Percentiles rank a stretch among this genome's conserved stretches.
phyloP scores from a whole-genome alignment of 2,888 invertebrate genomes.

The Dermolepida albohirtum region DNA sequence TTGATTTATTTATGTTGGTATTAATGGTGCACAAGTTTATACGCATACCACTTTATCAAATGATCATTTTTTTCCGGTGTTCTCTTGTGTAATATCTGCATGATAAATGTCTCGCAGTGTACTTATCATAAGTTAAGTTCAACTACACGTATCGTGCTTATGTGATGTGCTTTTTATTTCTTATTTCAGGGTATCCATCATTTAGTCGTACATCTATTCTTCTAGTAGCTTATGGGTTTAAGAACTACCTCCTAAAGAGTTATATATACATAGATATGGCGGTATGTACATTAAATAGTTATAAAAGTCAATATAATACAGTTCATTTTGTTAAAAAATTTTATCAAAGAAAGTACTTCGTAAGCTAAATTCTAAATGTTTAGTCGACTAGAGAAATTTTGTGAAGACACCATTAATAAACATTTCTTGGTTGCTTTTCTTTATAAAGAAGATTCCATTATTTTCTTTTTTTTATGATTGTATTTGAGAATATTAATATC shows the following conservation, averaged over 20 bases:
- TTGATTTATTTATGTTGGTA: slow-evolving; percentile 32
- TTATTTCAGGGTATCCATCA: slow-evolving; percentile 22
- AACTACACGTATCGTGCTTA: slow-evolving; percentile 7
- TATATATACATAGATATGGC: no score
- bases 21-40: slow-evolving; percentile 20
- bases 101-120: slow-evolving; percentile 28
- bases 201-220: slow-evolving; percentile 2
- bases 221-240: slow-evolving; percentile 7
- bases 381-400: no score
- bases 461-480: no score
- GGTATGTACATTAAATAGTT: no score
- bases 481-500: no score
- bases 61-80: slow-evolving; percentile 9
- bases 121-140: slow-evolving; percentile 28
- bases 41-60: slow-evolving; percentile 18
- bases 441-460: no score
- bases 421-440: no score
- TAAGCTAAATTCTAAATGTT: no score
- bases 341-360: no score
- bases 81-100: slow-evolving; percentile 33
- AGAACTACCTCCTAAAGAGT: neutral
- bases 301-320: no score
- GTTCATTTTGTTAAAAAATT: no score
- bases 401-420: no score
- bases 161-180: slow-evolving; percentile 17